Base-by-base conservation (phyloP, 1,140 invertebrate genomes). In the Tetragonula clypearis region DNA sequence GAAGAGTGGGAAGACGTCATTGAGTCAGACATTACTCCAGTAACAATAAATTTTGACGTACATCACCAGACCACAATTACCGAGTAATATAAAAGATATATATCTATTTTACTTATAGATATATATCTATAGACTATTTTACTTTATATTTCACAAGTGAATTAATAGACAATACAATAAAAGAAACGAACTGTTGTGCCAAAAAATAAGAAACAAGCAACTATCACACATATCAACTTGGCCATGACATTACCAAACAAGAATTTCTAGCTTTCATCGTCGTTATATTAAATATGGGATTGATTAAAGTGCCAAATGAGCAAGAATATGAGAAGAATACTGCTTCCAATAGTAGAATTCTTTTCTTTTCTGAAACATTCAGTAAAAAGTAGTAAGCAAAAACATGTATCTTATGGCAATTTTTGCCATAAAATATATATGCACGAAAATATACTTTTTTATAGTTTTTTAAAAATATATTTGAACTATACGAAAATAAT, bases 1-100 rank as follows among this genome's bases (percentile, higher is more conserved):
- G 62, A 65, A 65, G n/a, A 65, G n/a, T 65, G 75, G 56, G 12
- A 73, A 72, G 56, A 84, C 4, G 58, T 84, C 11, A 78, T n/a
- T n/a, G n/a, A n/a, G n/a, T n/a, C n/a, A n/a, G n/a, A n/a, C n/a
- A n/a, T n/a, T n/a, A n/a, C 75, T 78, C 8, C 58, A 65, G 9
- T 8, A n/a, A 65, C 1, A 26, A 65, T 65, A 65, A 65, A 65
- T 65, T 65, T 14, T 65, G 11, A 65, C 19, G 2, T 65, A 26
- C 11, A 65, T 26, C 5, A 19, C 11, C 62, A 9, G n/a, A 65
- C n/a, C 23, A 65, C n/a, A 65, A 14, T 5, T 17, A 66, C 26
- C 4, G 65, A 66, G 12, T 66, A 66, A 66, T 23, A 30, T 30
- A 66, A 66, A 66, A 30, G 14, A 66, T 30, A 30, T 30, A 30